Base-by-base conservation (phyloP, 2,888 invertebrate species). In the Copidosoma aretas region DNA sequence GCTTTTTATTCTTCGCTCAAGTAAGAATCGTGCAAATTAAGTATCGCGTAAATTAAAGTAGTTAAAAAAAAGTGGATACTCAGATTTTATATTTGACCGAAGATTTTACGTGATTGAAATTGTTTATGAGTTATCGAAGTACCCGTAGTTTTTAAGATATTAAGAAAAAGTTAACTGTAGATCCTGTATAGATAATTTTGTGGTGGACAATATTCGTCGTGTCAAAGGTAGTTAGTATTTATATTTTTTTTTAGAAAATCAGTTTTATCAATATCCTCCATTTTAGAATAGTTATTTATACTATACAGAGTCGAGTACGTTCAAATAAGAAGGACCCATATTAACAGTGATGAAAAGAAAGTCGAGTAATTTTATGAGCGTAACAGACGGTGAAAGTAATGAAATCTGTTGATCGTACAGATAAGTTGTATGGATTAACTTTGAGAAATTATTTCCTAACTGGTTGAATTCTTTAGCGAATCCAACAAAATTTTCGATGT, bases 141-240 rank as follows among this genome's bases (percentile, higher is more conserved):
- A 32, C 32, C 32, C 3, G 32, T 32, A 32, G 32, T 32, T 32
- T 32, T 32, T 32, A 32, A 32, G 32, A 32, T 32, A 32, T 32
- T 32, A 8, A 32, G 41, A 63, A 43, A 10, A 61, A 52, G 39
- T 12, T 60, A 56, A 62, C 52, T 58, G 8, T 62, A 43, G 15
- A 67, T 46, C 52, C 57, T 60, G n/a, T 21, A 61, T 32, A 21
- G 17, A 60, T 64, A 66, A 54, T 60, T 64, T 70, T 67, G 70
- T 70, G 70, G 67, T 53, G 10, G 70, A 70, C 70, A 70, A 70
- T 70, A 70, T 67, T 67, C 66, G 64, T 58, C 62, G 67, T 70
- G 64, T 64, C 61, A 70, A 70, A 64, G 17, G 32, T 32, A 32
- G 3, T 8, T 3, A 32, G 32, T 32, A 32, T 32, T 8, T 3